These are phyloP conservation scores for Trichoplusia ni DNA, from an alignment of 1,140 invertebrate genomes.

Conservation along the genomic window DNA sequence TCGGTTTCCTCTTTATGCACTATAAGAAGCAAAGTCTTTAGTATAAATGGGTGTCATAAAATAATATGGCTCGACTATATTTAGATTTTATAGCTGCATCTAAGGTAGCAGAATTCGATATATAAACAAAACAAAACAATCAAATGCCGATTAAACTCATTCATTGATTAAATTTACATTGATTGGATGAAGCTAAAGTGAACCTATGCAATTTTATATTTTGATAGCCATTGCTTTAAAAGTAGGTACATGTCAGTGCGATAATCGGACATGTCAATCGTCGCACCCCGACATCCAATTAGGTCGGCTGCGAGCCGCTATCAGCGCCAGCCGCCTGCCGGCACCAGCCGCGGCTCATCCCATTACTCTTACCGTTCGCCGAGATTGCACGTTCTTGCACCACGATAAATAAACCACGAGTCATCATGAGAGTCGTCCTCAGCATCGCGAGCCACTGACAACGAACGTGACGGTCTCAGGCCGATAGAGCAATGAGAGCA, in stretches of 20 bases:
- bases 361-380: slow-evolving; percentile 24
- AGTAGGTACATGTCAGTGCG: no score
- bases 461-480: slow-evolving; percentile 38
- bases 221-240: no score
- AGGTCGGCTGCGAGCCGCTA: slow-evolving; percentile 30
- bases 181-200: no score
- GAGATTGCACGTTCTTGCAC: slow-evolving; percentile 20
- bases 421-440: slow-evolving; percentile 34
- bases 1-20: slow-evolving; percentile 6
- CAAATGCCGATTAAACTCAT: neutral
- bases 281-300: slow-evolving; percentile 42
- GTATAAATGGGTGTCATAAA: neutral
- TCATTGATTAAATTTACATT: no score
- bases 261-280: slow-evolving; percentile 36
- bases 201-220: no score
- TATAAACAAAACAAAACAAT: neutral
- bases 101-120: no score
- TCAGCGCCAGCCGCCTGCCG: slow-evolving; percentile 20
- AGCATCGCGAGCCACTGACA: slow-evolving; percentile 33
- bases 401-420: slow-evolving; percentile 41
- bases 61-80: neutral
- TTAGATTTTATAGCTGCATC: neutral
- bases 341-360: slow-evolving; percentile 25
- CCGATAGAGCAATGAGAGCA: slow-evolving; percentile 43
- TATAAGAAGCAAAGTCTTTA: neutral